Percentiles rank a stretch among this genome's conserved stretches.
phyloP scores from a whole-genome alignment of 2,797 vertebrate species.

The Sandelia bainsii region DNA sequence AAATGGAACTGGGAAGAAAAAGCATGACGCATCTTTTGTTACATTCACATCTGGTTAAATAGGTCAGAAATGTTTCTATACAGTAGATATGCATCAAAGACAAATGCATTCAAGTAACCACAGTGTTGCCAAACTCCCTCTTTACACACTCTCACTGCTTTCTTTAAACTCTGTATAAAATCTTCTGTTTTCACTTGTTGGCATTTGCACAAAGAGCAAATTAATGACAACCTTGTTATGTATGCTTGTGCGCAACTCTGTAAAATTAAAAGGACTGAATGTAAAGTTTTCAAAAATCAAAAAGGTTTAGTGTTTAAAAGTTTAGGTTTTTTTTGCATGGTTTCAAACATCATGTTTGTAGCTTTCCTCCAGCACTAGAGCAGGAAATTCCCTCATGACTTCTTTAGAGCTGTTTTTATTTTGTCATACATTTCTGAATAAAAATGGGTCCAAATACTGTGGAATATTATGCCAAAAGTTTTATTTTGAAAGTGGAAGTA shows the following conservation, averaged over 20 bases:
- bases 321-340: no score
- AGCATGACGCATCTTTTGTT: background rate
- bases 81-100: constrained; percentile 24
- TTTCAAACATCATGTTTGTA: constrained; percentile 16
- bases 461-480: constrained; percentile 8
- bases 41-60: constrained; percentile 34
- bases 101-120: constrained; percentile 49
- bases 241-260: no score
- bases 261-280: no score
- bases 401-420: constrained; percentile 18
- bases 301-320: no score
- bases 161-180: constrained; percentile 28
- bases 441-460: background rate
- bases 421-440: constrained; percentile 26
- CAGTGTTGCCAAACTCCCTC: constrained; percentile 34
- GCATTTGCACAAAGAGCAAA: constrained; percentile 24
- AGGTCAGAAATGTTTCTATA: constrained; percentile 38
- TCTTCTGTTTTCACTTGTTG: background rate
- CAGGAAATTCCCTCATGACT: constrained; percentile 21
- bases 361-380: constrained; percentile 34
- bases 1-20: background rate
- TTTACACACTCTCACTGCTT: constrained; percentile 28
- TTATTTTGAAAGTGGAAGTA: constrained; percentile 44
- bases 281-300: no score
- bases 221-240: background rate